Conservation (phyloP, 2,888 invertebrate genomes). For the Cryptus armator region DNA sequence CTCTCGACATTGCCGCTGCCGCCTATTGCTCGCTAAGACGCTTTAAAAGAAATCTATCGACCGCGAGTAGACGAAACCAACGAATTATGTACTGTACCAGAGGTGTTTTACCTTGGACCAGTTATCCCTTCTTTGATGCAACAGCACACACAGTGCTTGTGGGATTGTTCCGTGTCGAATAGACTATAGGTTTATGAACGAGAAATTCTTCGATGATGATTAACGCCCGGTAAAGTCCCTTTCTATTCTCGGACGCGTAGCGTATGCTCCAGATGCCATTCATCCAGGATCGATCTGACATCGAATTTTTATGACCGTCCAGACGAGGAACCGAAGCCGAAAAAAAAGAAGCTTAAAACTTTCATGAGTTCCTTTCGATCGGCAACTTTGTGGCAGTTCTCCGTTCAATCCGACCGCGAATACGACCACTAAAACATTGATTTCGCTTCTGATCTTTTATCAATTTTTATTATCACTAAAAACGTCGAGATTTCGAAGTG, state of each 20-base stretch:
- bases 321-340: too few species aligned
- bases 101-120: conserved; percentile 32
- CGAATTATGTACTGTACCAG: conserved; percentile 23
- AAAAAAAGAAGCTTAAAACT: background rate
- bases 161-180: conserved; percentile 4
- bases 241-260: conserved; percentile 1
- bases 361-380: background rate
- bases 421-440: background rate
- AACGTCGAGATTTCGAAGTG: conserved; percentile 12
- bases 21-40: background rate
- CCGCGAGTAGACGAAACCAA: conserved; percentile 8
- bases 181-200: conserved; percentile 1
- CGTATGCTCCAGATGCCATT: background rate
- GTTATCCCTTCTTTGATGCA: conserved; percentile 21
- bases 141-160: background rate
- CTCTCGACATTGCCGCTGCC: conserved; percentile 5
- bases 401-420: too few species aligned
- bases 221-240: conserved; percentile 3
- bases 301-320: background rate
- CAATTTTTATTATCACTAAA: conserved; percentile 34
- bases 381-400: background rate
- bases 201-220: conserved; percentile 5
- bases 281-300: background rate
- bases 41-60: conserved; percentile 42
- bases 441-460: conserved; percentile 18